A percentile compares a stretch with the other conserved stretches of the same genome.
phyloP scores from a whole-genome alignment of 2,888 invertebrate species.

The Zele albiditarsus region DNA sequence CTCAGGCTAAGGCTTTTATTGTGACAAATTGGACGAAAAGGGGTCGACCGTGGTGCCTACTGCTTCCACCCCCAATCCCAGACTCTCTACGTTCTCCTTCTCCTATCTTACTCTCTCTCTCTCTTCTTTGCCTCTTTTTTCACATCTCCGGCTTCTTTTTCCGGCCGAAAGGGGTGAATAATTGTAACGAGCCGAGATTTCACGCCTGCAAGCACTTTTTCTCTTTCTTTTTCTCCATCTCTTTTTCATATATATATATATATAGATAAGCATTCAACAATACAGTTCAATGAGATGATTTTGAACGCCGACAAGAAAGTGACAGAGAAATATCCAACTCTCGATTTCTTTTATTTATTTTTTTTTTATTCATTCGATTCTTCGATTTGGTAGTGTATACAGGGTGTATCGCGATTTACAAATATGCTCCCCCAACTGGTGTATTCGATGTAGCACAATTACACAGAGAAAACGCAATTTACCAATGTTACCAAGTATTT shows the following conservation, averaged over 20 bases:
- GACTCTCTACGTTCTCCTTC: constrained; percentile 38
- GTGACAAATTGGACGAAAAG: constrained; percentile 60
- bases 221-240: not conserved
- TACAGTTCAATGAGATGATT: not conserved
- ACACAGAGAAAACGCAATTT: too few relatives aligned
- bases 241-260: too few relatives aligned
- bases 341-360: not conserved
- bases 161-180: constrained; percentile 61
- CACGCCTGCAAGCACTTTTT: constrained; percentile 43
- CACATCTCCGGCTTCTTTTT: constrained; percentile 46
- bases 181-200: constrained; percentile 64
- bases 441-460: too few relatives aligned
- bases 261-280: constrained; percentile 3
- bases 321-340: not conserved
- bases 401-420: too few relatives aligned
- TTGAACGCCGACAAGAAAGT: not conserved
- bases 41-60: constrained; percentile 38
- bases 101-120: constrained; percentile 26
- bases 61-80: constrained; percentile 25
- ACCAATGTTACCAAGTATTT: too few relatives aligned
- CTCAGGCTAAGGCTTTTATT: constrained; percentile 52
- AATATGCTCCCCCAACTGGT: too few relatives aligned
- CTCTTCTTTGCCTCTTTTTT: constrained; percentile 21
- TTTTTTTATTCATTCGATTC: not conserved
- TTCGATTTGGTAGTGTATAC: not conserved